Percentiles rank a stretch among this genome's conserved stretches.
Evolutionary conservation across 2,113 vertebrate genomes (phyloP).

Genomic region (Sula dactylatra): DNA sequence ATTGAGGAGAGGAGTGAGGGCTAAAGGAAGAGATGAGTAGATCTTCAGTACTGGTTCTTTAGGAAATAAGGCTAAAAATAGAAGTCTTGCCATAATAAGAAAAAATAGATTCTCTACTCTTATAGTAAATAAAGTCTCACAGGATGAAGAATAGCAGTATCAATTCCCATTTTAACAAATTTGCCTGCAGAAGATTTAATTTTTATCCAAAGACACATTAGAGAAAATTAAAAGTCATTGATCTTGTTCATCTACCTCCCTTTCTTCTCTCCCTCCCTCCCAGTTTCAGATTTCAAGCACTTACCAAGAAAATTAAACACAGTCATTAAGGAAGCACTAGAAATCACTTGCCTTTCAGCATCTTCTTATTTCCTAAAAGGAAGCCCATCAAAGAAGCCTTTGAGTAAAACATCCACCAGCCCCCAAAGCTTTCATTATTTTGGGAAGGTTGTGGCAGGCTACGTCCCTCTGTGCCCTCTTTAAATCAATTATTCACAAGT

Average conservation of each 20-base stretch:
- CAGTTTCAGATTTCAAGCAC: not conserved
- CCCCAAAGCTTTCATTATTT: not conserved
- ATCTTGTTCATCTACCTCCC: not conserved
- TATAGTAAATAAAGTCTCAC: conserved; percentile 6
- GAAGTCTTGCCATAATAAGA: not conserved
- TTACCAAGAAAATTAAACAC: not conserved
- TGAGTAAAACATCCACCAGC: not conserved
- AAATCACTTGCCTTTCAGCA: not conserved
- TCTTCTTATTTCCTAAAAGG: not conserved
- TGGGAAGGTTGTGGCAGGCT: not conserved
- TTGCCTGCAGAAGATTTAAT: not conserved
- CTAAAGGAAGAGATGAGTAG: not conserved
- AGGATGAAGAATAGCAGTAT: conserved; percentile 2
- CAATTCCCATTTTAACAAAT: conserved; percentile 34
- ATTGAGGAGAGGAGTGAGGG: not conserved
- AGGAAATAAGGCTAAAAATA: conserved; percentile 5
- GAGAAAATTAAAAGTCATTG: conserved; percentile 57
- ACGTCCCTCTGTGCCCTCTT: not conserved
- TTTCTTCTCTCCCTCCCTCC: not conserved
- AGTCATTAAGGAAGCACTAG: not conserved
- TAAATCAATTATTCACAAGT: not conserved
- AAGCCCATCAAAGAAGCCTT: not conserved
- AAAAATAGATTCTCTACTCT: not conserved
- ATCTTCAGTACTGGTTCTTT: not conserved
- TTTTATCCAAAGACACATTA: conserved; percentile 40